phyloP scores from a whole-genome alignment of 2,888 invertebrate species.

The Athalia circularis region DNA sequence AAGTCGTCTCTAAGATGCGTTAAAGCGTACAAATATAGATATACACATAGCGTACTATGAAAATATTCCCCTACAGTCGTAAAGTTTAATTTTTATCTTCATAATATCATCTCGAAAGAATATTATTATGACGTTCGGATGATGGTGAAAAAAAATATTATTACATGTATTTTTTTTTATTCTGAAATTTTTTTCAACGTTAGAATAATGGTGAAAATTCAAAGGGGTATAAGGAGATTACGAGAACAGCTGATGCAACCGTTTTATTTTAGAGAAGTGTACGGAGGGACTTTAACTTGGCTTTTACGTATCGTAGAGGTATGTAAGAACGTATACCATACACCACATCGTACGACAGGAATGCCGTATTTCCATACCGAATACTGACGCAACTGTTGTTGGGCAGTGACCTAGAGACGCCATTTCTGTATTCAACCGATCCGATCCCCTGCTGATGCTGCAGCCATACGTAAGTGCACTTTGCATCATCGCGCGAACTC shows the following conservation, averaged over 20 bases:
- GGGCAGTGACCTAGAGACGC: conserved; percentile 69
- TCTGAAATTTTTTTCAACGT: no score
- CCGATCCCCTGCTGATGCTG: background rate
- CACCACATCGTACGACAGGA: conserved; percentile 52
- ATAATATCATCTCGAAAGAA: conserved; percentile 11
- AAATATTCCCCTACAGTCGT: background rate
- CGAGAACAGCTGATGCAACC: conserved; percentile 37
- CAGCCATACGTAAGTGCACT: conserved; percentile 2
- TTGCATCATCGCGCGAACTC: background rate
- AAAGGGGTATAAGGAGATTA: background rate
- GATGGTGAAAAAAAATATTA: background rate
- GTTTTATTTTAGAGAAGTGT: conserved; percentile 28
- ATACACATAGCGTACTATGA: no score
- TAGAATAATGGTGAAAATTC: conserved; percentile 5
- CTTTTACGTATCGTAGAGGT: background rate
- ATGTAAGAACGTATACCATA: conserved; percentile 17
- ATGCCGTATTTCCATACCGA: conserved; percentile 70
- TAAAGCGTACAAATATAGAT: no score
- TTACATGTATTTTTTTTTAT: no score
- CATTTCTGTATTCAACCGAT: conserved; percentile 34
- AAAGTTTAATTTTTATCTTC: conserved; percentile 14
- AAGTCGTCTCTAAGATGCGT: background rate
- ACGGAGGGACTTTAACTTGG: conserved; percentile 1
- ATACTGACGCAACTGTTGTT: conserved; percentile 70
- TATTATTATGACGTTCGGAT: background rate